Evolutionary conservation across 2,113 vertebrate genomes (phyloP).

Genomic region (Phalacrocorax brasilianus): DNA sequence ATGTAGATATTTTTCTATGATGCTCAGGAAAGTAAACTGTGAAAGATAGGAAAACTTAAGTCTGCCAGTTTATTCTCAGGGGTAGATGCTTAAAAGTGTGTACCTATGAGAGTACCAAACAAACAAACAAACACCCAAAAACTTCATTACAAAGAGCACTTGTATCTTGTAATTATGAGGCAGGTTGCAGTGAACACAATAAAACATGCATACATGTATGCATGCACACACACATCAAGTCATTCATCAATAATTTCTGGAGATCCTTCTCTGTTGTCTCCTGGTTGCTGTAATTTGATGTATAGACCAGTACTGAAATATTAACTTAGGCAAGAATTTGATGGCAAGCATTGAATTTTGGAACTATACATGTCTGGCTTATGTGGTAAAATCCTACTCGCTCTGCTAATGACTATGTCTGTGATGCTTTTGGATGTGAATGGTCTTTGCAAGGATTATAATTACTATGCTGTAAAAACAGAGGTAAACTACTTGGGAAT

Average conservation of each 20-base stretch:
- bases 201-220: neutral
- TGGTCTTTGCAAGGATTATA: neutral
- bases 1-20: neutral
- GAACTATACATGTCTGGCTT: neutral
- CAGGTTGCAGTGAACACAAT: neutral
- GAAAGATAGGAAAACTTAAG: neutral
- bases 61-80: neutral
- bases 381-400: neutral
- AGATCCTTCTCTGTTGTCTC: neutral
- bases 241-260: neutral
- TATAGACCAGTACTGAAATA: neutral
- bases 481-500: neutral
- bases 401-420: neutral
- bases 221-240: neutral
- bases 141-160: neutral
- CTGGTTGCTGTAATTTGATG: neutral
- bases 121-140: neutral
- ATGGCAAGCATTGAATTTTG: neutral
- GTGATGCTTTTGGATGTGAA: neutral
- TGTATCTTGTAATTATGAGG: neutral
- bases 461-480: constrained; percentile 7
- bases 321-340: neutral
- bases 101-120: neutral
- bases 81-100: neutral
- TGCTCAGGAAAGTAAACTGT: neutral